phyloP scores from a whole-genome alignment of 2,113 vertebrate genomes.

The Budorcas taxicolor region DNA sequence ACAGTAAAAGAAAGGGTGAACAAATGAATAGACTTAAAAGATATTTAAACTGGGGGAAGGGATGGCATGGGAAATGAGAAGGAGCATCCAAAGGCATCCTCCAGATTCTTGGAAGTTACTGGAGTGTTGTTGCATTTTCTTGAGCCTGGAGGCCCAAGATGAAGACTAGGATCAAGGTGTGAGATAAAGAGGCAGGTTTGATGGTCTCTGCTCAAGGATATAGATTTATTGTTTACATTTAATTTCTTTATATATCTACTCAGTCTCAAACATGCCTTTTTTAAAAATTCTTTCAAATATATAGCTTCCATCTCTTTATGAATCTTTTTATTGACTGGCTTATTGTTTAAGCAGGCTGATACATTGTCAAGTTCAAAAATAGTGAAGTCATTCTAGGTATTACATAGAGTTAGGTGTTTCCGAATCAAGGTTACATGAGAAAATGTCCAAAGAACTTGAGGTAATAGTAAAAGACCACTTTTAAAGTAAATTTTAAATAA shows the following conservation, averaged over 20 bases:
- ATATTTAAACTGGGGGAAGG: not conserved
- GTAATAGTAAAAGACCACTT: not conserved
- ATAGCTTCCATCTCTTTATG: not conserved
- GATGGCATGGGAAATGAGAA: not conserved
- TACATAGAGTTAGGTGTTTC: not conserved
- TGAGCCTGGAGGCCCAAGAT: too few species aligned
- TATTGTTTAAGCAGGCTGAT: not conserved
- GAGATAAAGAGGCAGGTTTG: not conserved
- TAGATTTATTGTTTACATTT: not conserved
- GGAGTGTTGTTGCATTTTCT: fast-evolving
- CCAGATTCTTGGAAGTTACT: not conserved
- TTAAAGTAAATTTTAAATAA: not conserved
- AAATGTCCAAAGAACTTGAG: not conserved
- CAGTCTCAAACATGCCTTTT: not conserved
- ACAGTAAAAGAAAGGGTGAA: not conserved
- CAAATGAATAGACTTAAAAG: not conserved
- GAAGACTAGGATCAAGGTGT: fast-evolving
- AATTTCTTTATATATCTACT: not conserved
- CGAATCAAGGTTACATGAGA: not conserved
- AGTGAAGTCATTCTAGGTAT: not conserved
- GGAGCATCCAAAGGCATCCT: not conserved
- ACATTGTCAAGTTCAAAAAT: not conserved
- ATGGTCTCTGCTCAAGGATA: not conserved
- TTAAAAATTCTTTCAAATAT: not conserved
- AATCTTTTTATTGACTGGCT: not conserved